Evolutionary conservation across 1,140 invertebrate species (phyloP).

Genomic region (Lepidurus arcticus): DNA sequence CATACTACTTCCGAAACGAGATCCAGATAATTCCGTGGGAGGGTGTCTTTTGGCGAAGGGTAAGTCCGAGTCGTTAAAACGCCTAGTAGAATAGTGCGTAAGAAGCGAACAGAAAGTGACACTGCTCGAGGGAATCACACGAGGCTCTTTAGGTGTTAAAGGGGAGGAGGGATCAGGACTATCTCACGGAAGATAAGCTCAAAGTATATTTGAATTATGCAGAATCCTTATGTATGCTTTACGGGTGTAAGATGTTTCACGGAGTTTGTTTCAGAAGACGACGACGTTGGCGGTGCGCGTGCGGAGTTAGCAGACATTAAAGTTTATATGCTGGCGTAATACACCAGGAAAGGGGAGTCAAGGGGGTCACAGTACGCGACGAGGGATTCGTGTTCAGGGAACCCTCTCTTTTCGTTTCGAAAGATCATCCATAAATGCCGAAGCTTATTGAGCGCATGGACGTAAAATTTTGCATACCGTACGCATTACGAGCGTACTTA

Average conservation of each 20-base stretch:
- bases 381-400: background rate
- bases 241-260: background rate
- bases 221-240: background rate
- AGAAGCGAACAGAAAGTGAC: background rate
- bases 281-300: background rate
- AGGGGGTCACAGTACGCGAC: background rate
- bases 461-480: slow-evolving; percentile 8
- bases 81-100: background rate
- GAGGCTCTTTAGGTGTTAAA: background rate
- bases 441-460: slow-evolving; percentile 18
- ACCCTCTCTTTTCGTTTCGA: background rate
- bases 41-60: background rate
- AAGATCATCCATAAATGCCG: background rate
- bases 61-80: slow-evolving; percentile 2
- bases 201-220: background rate
- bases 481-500: slow-evolving; percentile 14
- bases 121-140: background rate
- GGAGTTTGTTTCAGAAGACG: background rate
- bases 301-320: background rate
- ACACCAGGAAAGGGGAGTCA: background rate
- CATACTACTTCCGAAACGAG: too few species aligned
- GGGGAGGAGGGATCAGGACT: background rate
- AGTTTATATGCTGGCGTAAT: background rate
- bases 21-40: background rate
- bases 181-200: background rate